phyloP scores from a whole-genome alignment of 2,113 vertebrate species.

The Sisor rabdophorus region DNA sequence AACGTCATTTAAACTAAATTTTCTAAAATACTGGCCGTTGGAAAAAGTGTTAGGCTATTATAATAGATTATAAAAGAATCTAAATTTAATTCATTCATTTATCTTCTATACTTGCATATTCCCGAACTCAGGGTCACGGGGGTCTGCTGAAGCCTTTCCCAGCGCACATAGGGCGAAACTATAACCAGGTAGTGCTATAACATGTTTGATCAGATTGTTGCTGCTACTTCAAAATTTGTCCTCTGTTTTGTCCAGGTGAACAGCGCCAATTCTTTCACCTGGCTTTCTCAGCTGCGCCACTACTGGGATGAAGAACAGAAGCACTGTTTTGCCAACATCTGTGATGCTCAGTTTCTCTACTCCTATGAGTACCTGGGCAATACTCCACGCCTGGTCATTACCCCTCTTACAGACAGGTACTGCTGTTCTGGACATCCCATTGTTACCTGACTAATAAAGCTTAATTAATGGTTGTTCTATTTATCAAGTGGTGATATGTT shows the following conservation, averaged over 20 bases:
- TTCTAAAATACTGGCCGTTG: no score
- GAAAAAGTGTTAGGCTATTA: no score
- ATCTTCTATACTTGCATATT: no score
- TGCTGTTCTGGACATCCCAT: background rate
- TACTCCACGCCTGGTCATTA: slow-evolving; percentile 51
- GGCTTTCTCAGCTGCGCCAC: slow-evolving; percentile 75
- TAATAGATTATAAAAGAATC: no score
- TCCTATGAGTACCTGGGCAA: slow-evolving; percentile 83
- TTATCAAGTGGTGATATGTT: slow-evolving; percentile 8
- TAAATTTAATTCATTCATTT: no score
- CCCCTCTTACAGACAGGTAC: slow-evolving; percentile 80
- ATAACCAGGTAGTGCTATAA: background rate
- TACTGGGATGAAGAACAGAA: slow-evolving; percentile 69
- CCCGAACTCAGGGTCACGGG: no score
- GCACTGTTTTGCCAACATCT: slow-evolving; percentile 72
- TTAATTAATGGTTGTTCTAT: background rate
- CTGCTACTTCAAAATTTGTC: background rate
- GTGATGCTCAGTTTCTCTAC: slow-evolving; percentile 76
- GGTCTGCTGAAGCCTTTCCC: no score
- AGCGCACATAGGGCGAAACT: no score
- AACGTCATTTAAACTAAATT: slow-evolving; percentile 13
- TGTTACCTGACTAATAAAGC: background rate
- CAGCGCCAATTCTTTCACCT: slow-evolving; percentile 69
- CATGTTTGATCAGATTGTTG: background rate
- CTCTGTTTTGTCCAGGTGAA: slow-evolving; percentile 59